Conservation (phyloP, 2,113 vertebrate species). For the Enhydra lutris region DNA sequence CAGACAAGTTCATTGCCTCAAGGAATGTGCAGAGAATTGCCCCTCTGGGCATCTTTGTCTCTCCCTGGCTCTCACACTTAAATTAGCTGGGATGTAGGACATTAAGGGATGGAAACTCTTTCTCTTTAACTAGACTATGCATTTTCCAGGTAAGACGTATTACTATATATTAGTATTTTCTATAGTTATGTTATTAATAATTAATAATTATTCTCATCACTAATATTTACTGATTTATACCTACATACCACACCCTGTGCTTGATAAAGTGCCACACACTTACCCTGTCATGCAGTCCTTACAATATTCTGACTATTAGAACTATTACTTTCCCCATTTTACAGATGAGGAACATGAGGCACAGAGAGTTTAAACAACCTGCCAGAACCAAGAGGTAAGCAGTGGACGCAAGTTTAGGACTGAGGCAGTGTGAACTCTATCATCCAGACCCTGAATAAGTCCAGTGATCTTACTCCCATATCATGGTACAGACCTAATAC, state of each 20-base stretch:
- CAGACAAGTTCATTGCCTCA: neutral
- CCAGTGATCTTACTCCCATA: accelerated
- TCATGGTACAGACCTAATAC: accelerated
- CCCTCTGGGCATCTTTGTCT: neutral
- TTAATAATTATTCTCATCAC: neutral
- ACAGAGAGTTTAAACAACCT: neutral
- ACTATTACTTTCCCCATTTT: neutral
- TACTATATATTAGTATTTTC: neutral
- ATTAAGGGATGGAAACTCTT: neutral
- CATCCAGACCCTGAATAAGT: neutral
- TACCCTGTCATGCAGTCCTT: neutral
- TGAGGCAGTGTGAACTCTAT: neutral
- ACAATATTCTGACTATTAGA: neutral
- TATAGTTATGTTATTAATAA: neutral
- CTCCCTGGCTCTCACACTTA: neutral
- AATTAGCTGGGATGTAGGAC: neutral
- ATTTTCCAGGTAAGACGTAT: neutral
- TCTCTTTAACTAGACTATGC: neutral
- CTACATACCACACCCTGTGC: neutral
- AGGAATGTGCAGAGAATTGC: neutral
- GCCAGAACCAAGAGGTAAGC: neutral
- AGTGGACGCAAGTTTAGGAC: neutral
- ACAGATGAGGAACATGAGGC: neutral
- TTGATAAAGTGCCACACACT: neutral
- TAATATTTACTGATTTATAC: neutral